Evolutionary conservation across 2,113 vertebrate species (phyloP).

Genomic region (Amphiprion ocellaris): DNA sequence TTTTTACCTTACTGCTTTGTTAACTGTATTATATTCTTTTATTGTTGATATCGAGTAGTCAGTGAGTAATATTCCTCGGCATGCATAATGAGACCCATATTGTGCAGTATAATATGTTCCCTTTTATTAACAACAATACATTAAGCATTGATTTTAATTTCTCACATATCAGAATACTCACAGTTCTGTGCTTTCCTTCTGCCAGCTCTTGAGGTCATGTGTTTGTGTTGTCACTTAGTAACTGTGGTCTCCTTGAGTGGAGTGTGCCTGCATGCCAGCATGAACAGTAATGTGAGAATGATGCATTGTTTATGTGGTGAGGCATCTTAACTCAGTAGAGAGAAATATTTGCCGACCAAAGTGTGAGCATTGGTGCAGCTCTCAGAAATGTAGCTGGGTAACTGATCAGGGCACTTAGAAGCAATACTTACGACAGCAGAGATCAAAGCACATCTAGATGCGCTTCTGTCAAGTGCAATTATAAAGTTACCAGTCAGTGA

Average conservation of each 20-base stretch:
- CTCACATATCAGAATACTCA: slow-evolving; percentile 44
- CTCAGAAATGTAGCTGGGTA: neutral
- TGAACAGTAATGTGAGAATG: slow-evolving; percentile 38
- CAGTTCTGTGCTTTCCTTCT: slow-evolving; percentile 30
- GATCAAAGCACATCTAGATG: neutral
- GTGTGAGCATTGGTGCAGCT: slow-evolving; percentile 9
- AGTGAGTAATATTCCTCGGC: neutral
- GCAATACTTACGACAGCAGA: neutral
- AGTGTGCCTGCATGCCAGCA: slow-evolving; percentile 46
- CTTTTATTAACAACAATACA: neutral
- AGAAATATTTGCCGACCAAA: slow-evolving; percentile 6
- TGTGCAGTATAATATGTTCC: no score
- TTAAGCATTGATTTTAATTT: neutral
- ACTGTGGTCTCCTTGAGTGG: slow-evolving; percentile 58
- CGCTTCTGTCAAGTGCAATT: neutral
- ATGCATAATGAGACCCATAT: no score
- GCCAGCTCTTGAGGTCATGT: slow-evolving; percentile 41
- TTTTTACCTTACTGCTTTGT: neutral
- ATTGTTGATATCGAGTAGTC: neutral
- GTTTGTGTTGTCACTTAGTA: slow-evolving; percentile 80
- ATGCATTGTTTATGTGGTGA: slow-evolving; percentile 3
- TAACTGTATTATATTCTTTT: neutral
- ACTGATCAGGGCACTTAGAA: neutral
- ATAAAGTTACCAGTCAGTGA: neutral
- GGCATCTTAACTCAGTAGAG: slow-evolving; percentile 31